Conservation (phyloP, 2,113 vertebrate genomes). For the Rhinolophus sinicus region DNA sequence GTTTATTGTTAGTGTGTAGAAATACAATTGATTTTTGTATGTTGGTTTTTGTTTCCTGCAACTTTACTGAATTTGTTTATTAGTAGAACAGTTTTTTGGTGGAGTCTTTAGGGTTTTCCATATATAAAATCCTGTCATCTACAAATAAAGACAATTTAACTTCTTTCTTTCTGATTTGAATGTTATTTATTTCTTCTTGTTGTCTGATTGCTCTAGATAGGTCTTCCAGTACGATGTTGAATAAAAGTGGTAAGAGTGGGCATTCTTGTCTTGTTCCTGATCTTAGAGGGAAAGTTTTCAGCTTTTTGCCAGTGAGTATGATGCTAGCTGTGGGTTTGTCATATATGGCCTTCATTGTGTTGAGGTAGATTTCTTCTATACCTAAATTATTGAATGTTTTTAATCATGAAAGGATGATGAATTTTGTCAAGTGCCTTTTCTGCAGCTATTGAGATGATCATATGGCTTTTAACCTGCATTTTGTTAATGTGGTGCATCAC, state of each 20-base stretch:
- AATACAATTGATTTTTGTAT: neutral
- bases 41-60: neutral
- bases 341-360: neutral
- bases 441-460: neutral
- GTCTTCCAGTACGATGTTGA: neutral
- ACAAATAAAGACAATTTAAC: neutral
- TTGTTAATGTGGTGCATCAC: neutral
- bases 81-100: neutral
- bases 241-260: neutral
- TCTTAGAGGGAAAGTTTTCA: neutral
- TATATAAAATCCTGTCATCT: neutral
- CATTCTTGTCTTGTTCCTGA: neutral
- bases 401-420: neutral
- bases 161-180: neutral
- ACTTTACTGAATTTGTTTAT: neutral
- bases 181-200: neutral
- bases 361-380: neutral
- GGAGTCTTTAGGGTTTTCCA: neutral
- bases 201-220: neutral
- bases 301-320: neutral
- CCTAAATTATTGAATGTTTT: neutral
- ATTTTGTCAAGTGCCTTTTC: neutral
- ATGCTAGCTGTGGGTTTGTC: neutral
- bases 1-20: neutral
- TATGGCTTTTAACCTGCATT: neutral